Base-by-base conservation (phyloP, 2,888 invertebrate genomes). In the Merodon equestris region DNA sequence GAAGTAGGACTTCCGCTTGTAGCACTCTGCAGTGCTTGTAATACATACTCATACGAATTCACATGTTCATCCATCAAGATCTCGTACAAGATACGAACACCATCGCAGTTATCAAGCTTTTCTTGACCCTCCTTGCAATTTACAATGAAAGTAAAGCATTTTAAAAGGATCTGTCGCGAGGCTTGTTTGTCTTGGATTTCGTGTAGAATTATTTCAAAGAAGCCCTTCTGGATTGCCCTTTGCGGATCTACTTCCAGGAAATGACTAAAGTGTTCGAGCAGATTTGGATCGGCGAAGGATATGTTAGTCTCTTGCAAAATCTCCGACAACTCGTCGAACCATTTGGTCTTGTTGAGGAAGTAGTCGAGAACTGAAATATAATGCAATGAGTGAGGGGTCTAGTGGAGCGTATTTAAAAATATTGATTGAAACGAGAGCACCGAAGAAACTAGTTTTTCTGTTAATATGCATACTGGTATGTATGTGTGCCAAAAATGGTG, bases 71-170 rank as follows among this genome's bases (percentile, higher is more conserved):
- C 82, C 5, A 63, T 56, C 1, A 87, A 83, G 9, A 87, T 72
- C 0, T 79, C 73, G 70, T 84, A 84, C 12, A 88, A 70, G 17
- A 86, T 53, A 18, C 79, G 74, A 0, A 86, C 48, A 15, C 86
- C 86, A 72, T 88, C 86, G 0, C 83, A 40, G 1, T 79, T 66
- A 48, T 86, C 84, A 27, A 87, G 85, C 9, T 82, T 82, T 0
- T 82, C 75, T 42, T 87, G 86, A 0, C 86, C 88, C 18, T 86
- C 84, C 0, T 15, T 61, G 57, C 87, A 87, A 53, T 86, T 85
- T n/a, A 88, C 66, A 1, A 88, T 51, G 45, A 88, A 71, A 0
- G 85, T 86, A 14, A 88, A 86, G 4, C 87, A 87, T 81, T 88
- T 88, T 82, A 86, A 82, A 12, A 83, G 75, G 76, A 84, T 73